Evolutionary conservation across 1,140 invertebrate genomes (phyloP).

Genomic region (Neodiprion lecontei): DNA sequence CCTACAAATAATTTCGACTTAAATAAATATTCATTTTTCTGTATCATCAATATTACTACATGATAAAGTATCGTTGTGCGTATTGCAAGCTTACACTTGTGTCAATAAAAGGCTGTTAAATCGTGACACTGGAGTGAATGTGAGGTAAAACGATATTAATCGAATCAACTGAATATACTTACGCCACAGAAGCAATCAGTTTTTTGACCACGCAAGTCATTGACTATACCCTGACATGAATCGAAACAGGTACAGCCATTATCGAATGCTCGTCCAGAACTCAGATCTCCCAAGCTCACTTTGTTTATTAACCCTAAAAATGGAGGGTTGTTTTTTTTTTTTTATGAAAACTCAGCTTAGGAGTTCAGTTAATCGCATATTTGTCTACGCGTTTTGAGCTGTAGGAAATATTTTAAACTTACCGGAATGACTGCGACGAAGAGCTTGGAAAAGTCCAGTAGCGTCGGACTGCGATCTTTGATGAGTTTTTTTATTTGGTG

Average conservation of each 20-base stretch:
- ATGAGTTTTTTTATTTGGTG: slow-evolving; percentile 73
- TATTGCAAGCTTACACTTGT: neutral
- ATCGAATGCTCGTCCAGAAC: slow-evolving; percentile 93
- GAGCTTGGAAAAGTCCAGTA: slow-evolving; percentile 68
- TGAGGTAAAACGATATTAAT: too few species aligned
- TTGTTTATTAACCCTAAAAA: slow-evolving; percentile 60
- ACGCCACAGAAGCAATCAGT: slow-evolving; percentile 79
- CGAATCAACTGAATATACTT: slow-evolving; percentile 46
- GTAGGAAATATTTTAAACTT: slow-evolving; percentile 20
- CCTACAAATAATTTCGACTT: slow-evolving; percentile 60
- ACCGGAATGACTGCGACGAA: slow-evolving; percentile 61
- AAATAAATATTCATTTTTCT: slow-evolving; percentile 19
- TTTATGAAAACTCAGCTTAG: too few species aligned
- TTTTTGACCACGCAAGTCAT: slow-evolving; percentile 75
- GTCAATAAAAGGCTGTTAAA: neutral
- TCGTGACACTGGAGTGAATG: neutral
- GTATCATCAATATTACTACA: slow-evolving; percentile 20
- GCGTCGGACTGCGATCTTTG: slow-evolving; percentile 92
- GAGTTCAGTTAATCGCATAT: too few species aligned
- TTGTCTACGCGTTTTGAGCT: too few species aligned
- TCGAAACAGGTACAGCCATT: slow-evolving; percentile 92
- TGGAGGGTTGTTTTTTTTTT: neutral
- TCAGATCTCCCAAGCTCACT: slow-evolving; percentile 86
- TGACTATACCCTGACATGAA: slow-evolving; percentile 77
- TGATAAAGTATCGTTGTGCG: neutral